Conservation (phyloP, 2,113 vertebrate species). For the Lepisosteus osseus region DNA sequence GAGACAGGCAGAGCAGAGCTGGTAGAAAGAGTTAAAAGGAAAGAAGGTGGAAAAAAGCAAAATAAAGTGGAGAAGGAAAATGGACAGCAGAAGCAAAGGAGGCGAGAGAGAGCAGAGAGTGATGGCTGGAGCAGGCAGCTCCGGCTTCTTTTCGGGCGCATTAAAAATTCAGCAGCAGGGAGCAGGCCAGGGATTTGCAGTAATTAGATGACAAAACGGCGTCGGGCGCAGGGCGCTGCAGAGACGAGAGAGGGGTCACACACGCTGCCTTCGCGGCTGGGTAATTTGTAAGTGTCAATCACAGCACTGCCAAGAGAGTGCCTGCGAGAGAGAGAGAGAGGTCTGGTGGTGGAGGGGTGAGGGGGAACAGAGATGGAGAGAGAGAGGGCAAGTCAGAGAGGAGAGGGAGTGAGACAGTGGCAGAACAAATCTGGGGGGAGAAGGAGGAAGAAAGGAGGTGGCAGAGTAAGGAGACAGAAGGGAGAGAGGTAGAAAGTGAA, state of each 20-base stretch:
- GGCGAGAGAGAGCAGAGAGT: constrained; percentile 8
- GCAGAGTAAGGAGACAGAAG: not conserved
- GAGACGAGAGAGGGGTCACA: constrained; percentile 97
- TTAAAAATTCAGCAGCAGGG: constrained; percentile 98
- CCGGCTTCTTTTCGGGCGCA: constrained; percentile 58
- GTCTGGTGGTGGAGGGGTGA: not conserved
- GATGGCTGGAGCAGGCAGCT: constrained; percentile 19
- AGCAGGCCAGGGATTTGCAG: constrained; percentile 97
- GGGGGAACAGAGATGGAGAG: constrained; percentile 13
- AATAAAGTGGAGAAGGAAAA: constrained; percentile 10
- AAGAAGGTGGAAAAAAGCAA: not conserved
- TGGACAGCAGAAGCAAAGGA: constrained; percentile 22
- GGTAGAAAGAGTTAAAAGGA: constrained; percentile 1
- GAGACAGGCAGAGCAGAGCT: constrained; percentile 9
- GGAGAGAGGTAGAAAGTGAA: not conserved
- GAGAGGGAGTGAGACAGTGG: constrained; percentile 17
- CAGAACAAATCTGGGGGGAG: constrained; percentile 16
- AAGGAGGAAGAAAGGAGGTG: constrained; percentile 8
- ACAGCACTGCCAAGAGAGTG: constrained; percentile 81
- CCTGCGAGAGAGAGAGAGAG: constrained; percentile 37
- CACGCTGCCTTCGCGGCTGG: constrained; percentile 92
- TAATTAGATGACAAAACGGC: constrained; percentile 99
- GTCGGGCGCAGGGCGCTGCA: constrained; percentile 84
- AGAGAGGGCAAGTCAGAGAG: constrained; percentile 18
- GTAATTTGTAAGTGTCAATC: constrained; percentile 99